A percentile compares a stretch with the other conserved stretches of the same genome.
phyloP scores from a whole-genome alignment of 2,888 invertebrate species.

The Chaetoderma sp. region DNA sequence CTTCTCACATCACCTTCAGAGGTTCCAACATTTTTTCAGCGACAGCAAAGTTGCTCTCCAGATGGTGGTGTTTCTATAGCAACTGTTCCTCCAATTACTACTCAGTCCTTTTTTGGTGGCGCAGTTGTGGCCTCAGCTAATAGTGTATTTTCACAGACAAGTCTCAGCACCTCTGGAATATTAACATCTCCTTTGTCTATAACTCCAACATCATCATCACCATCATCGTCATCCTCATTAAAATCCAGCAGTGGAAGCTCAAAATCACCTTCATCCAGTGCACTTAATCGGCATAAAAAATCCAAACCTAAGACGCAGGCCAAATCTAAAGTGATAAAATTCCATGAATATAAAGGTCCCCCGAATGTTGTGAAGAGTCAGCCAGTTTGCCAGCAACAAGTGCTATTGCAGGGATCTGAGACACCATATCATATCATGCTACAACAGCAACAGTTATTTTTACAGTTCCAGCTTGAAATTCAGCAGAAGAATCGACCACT shows the following conservation, averaged over 20 bases:
- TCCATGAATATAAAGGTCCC: constrained; percentile 88
- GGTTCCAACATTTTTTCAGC: constrained; percentile 38
- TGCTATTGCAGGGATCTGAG: constrained; percentile 16
- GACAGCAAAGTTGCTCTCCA: not conserved
- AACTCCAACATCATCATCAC: constrained; percentile 20
- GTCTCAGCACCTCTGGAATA: constrained; percentile 29
- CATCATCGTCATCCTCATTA: constrained; percentile 22
- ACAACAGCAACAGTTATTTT: constrained; percentile 92
- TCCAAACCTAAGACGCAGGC: constrained; percentile 82
- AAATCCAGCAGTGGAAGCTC: constrained; percentile 37
- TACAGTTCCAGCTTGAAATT: constrained; percentile 87
- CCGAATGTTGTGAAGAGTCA: constrained; percentile 84
- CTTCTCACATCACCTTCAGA: constrained; percentile 45
- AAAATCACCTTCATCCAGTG: constrained; percentile 39
- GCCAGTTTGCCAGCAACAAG: constrained; percentile 21
- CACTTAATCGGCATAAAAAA: constrained; percentile 74
- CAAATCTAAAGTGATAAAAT: constrained; percentile 91
- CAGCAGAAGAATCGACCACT: constrained; percentile 76
- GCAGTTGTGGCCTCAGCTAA: constrained; percentile 21
- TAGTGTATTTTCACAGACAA: constrained; percentile 32
- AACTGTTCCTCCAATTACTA: constrained; percentile 40
- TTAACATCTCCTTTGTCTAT: constrained; percentile 7
- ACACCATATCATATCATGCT: constrained; percentile 71
- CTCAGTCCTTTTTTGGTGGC: constrained; percentile 34
- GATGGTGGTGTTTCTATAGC: constrained; percentile 35